Evolutionary conservation across 2,888 invertebrate species (phyloP).

Genomic region (Macaria liturata): DNA sequence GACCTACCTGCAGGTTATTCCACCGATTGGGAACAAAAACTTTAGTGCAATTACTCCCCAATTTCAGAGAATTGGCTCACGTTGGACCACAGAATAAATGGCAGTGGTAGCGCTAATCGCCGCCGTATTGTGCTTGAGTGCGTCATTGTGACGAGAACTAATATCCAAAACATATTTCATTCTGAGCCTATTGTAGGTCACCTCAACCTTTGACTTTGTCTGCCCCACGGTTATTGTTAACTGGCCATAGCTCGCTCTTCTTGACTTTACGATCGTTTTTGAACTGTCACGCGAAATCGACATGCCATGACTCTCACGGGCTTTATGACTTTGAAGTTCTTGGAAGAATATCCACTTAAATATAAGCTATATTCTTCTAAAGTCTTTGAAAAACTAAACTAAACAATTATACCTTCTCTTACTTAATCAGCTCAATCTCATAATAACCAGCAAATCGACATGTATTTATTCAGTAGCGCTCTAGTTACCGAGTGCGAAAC

Average conservation of each 20-base stretch:
- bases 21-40: conserved; percentile 69
- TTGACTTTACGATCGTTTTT: conserved; percentile 14
- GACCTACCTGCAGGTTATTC: conserved; percentile 77
- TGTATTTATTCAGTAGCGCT: conserved; percentile 4
- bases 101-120: conserved; percentile 39
- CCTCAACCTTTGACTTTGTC: conserved; percentile 43
- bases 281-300: conserved; percentile 15
- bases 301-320: neutral
- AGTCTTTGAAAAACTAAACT: too few species aligned
- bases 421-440: neutral
- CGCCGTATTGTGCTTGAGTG: conserved; percentile 41
- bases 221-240: conserved; percentile 28
- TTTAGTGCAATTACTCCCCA: conserved; percentile 53
- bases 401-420: too few species aligned
- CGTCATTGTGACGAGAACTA: conserved; percentile 49
- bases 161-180: conserved; percentile 36
- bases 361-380: too few species aligned
- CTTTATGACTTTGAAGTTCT: too few species aligned
- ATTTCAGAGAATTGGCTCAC: conserved; percentile 46
- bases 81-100: conserved; percentile 19
- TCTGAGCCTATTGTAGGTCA: conserved; percentile 46
- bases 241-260: conserved; percentile 15
- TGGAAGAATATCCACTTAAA: too few species aligned
- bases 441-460: neutral
- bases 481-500: conserved; percentile 1